Evolutionary conservation across 2,888 invertebrate genomes (phyloP).

Genomic region (Callinectes sapidus): DNA sequence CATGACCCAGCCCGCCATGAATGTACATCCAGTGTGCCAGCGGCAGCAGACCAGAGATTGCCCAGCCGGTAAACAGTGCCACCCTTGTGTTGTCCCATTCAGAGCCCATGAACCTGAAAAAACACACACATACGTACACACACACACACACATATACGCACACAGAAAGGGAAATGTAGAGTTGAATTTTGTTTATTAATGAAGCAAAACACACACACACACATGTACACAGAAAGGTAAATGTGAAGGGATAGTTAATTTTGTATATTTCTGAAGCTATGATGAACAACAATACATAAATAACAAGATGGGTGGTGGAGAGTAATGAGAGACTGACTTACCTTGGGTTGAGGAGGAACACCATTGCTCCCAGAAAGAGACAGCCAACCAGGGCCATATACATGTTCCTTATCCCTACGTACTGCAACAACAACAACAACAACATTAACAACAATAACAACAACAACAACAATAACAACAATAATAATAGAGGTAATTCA

Average conservation of each 20-base stretch:
- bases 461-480: not conserved
- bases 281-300: no score
- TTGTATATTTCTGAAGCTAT: no score
- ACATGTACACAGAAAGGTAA: not conserved
- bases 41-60: conserved; percentile 92
- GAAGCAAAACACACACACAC: no score
- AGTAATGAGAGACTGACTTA: conserved; percentile 36
- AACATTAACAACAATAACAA: no score
- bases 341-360: conserved; percentile 81
- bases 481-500: no score
- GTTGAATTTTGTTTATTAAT: no score
- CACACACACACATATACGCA: not conserved
- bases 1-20: conserved; percentile 91
- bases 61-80: conserved; percentile 91
- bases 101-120: conserved; percentile 56
- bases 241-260: not conserved
- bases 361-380: conserved; percentile 88
- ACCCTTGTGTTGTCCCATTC: conserved; percentile 68
- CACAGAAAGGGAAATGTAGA: not conserved
- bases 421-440: conserved; percentile 34
- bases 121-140: not conserved
- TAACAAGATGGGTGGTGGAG: no score
- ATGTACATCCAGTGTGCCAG: conserved; percentile 92
- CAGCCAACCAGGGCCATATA: conserved; percentile 88
- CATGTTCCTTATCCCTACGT: conserved; percentile 83